phyloP scores from a whole-genome alignment of 2,888 invertebrate species.

The Rhamphomyia laevipes region DNA sequence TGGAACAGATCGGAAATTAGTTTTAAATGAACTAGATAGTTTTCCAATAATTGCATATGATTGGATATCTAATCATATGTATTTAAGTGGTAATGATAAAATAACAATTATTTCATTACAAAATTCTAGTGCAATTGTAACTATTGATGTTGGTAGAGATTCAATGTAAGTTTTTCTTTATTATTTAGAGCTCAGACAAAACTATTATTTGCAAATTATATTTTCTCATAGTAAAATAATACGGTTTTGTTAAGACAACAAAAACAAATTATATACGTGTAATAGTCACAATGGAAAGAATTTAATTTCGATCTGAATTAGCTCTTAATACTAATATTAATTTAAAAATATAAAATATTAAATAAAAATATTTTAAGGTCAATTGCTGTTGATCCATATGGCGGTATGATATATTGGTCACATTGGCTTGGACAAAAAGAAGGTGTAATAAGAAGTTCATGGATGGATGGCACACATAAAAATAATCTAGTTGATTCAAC shows the following conservation, averaged over 20 bases:
- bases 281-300: too few species aligned
- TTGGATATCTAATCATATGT: conserved; percentile 71
- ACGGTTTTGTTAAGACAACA: too few species aligned
- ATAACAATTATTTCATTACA: conserved; percentile 56
- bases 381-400: conserved; percentile 55
- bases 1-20: conserved; percentile 44
- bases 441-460: conserved; percentile 54
- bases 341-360: neutral
- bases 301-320: neutral
- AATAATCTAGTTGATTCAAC: conserved; percentile 47
- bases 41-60: conserved; percentile 65
- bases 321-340: neutral
- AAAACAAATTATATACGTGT: too few species aligned
- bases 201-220: too few species aligned
- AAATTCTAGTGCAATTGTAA: conserved; percentile 43
- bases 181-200: neutral
- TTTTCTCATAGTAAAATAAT: too few species aligned
- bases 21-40: conserved; percentile 48
- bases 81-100: conserved; percentile 63
- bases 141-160: conserved; percentile 44
- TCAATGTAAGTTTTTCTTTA: conserved; percentile 39
- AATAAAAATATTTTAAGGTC: conserved; percentile 37
- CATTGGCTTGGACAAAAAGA: conserved; percentile 46
- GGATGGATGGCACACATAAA: conserved; percentile 61
- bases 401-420: conserved; percentile 67